These are phyloP conservation scores for Pomacea canaliculata DNA, from an alignment of 2,888 invertebrate genomes.

Conservation along the genomic window DNA sequence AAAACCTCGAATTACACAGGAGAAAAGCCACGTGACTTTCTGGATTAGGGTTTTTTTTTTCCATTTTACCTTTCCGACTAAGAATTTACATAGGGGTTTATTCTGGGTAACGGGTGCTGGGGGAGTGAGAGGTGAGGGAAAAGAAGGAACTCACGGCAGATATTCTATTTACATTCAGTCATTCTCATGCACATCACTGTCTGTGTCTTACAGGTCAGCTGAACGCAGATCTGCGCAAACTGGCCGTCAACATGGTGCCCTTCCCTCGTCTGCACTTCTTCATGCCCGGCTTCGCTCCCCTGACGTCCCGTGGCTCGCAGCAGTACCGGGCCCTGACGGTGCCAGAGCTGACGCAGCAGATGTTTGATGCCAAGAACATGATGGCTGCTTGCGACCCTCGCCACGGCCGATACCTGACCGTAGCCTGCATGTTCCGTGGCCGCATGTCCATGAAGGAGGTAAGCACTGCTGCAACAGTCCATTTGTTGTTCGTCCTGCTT, in stretches of 20 bases:
- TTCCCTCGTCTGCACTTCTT: slow-evolving; percentile 73
- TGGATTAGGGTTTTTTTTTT: too few species aligned
- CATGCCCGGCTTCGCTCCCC: slow-evolving; percentile 78
- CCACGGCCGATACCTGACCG: slow-evolving; percentile 85
- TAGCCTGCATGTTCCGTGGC: slow-evolving; percentile 72
- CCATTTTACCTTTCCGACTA: too few species aligned
- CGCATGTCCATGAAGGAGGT: slow-evolving; percentile 36
- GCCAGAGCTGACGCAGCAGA: slow-evolving; percentile 72
- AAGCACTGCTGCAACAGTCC: background rate
- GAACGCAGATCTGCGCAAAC: slow-evolving; percentile 34
- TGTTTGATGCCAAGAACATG: slow-evolving; percentile 97
- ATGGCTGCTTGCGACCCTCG: slow-evolving; percentile 96
- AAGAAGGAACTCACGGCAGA: too few species aligned
- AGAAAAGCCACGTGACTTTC: too few species aligned
- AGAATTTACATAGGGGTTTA: too few species aligned
- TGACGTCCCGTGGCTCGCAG: slow-evolving; percentile 66
- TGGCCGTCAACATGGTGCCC: slow-evolving; percentile 63
- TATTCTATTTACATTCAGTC: too few species aligned
- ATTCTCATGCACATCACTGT: slow-evolving; percentile 70
- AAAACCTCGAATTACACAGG: too few species aligned
- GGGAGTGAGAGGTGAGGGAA: too few species aligned
- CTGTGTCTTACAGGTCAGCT: slow-evolving; percentile 60
- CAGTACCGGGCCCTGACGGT: slow-evolving; percentile 68
- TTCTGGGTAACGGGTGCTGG: too few species aligned
- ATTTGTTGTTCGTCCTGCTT: background rate